These are phyloP conservation scores for Psilopsiagon aurifrons DNA, from an alignment of 2,113 vertebrate species.

Conservation along the genomic window DNA sequence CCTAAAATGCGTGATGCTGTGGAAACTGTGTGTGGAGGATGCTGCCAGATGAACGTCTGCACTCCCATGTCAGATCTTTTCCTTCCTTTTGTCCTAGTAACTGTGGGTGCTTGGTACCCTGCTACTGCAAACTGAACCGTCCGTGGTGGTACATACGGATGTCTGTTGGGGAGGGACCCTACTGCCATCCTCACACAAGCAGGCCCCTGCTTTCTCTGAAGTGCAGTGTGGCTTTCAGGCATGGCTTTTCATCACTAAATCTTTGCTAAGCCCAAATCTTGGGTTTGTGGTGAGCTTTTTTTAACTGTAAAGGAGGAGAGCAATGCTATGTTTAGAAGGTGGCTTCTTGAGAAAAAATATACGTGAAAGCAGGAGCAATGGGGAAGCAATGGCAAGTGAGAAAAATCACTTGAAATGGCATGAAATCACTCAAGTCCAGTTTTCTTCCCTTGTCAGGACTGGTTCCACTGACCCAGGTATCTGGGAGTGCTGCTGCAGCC, in stretches of 20 bases:
- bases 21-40: neutral
- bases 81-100: neutral
- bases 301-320: neutral
- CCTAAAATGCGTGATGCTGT: neutral
- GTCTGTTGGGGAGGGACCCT: neutral
- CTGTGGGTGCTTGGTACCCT: neutral
- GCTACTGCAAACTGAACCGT: neutral
- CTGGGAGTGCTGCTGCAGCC: neutral
- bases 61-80: neutral
- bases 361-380: rapidly evolving
- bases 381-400: neutral
- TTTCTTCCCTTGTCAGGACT: neutral
- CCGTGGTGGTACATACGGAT: rapidly evolving
- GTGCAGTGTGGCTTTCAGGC: neutral
- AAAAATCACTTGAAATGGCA: neutral
- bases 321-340: neutral
- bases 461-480: neutral
- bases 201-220: neutral
- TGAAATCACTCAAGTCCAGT: rapidly evolving
- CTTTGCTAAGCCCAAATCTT: neutral
- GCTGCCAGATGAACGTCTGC: neutral
- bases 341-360: neutral
- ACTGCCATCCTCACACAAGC: rapidly evolving
- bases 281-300: neutral
- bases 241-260: rapidly evolving